These are phyloP conservation scores for Pachycephus smyrnensis DNA, from an alignment of 2,888 invertebrate species.

Conservation along the genomic window DNA sequence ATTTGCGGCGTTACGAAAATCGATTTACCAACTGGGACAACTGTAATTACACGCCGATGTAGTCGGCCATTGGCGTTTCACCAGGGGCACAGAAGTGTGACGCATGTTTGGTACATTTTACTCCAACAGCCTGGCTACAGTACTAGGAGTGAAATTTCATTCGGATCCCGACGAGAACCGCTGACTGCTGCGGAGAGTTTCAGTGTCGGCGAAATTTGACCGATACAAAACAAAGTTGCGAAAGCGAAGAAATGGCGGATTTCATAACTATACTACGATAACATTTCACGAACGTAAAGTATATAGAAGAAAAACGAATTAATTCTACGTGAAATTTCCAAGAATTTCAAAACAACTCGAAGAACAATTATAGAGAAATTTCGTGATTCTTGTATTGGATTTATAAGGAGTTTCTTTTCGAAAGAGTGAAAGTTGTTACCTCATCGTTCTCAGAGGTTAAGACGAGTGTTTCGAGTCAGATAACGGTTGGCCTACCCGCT, in stretches of 20 bases:
- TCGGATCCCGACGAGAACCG: neutral
- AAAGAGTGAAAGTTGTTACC: too few relatives aligned
- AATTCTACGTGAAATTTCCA: neutral
- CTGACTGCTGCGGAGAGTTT: neutral
- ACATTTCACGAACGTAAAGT: neutral
- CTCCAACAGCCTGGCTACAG: neutral
- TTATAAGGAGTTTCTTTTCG: too few relatives aligned
- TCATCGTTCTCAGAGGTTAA: neutral
- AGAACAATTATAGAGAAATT: too few relatives aligned
- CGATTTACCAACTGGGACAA: neutral
- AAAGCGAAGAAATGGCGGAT: neutral
- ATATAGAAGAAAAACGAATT: neutral
- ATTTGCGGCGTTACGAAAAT: neutral
- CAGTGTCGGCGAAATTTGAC: neutral
- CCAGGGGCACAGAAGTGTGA: neutral
- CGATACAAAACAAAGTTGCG: neutral
- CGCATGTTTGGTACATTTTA: neutral
- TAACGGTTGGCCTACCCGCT: neutral
- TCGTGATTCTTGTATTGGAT: neutral
- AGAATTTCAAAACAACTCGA: neutral
- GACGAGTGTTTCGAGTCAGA: neutral
- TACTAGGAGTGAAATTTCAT: neutral
- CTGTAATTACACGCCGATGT: neutral
- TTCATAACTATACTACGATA: neutral
- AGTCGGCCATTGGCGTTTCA: neutral